A percentile compares a stretch with the other conserved stretches of the same genome.
phyloP scores from a whole-genome alignment of 2,797 vertebrate genomes.

The Dendrocincla fuliginosa region DNA sequence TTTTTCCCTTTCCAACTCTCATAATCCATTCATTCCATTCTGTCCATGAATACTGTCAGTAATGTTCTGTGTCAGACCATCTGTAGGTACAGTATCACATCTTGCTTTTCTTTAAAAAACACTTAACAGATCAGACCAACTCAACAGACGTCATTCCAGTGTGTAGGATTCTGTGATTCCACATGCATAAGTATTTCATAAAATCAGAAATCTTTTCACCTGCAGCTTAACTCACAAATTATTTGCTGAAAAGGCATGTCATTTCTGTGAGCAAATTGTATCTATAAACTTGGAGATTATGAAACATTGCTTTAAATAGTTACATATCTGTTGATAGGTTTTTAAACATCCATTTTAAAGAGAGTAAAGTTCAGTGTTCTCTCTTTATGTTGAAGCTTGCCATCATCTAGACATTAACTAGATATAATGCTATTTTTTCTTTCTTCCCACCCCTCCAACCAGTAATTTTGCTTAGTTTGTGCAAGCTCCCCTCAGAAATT shows the following conservation, averaged over 20 bases:
- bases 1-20: neutral
- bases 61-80: neutral
- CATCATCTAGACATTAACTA: neutral
- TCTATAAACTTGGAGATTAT: neutral
- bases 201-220: neutral
- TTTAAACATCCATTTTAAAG: neutral
- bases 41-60: neutral
- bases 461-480: neutral
- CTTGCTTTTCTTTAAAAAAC: neutral
- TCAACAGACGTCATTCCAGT: neutral
- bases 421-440: neutral
- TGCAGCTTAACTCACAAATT: neutral
- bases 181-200: neutral
- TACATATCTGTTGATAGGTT: neutral
- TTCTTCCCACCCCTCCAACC: accelerated
- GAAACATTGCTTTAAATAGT: neutral
- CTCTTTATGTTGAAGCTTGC: neutral
- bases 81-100: neutral
- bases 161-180: neutral
- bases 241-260: neutral
- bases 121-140: neutral
- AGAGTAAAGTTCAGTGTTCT: neutral
- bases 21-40: neutral
- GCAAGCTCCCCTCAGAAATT: neutral
- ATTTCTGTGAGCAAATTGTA: neutral